A percentile compares a stretch with the other conserved stretches of the same genome.
Evolutionary conservation across 1,140 invertebrate species (phyloP).

Genomic region (Meloidogyne hapla): DNA sequence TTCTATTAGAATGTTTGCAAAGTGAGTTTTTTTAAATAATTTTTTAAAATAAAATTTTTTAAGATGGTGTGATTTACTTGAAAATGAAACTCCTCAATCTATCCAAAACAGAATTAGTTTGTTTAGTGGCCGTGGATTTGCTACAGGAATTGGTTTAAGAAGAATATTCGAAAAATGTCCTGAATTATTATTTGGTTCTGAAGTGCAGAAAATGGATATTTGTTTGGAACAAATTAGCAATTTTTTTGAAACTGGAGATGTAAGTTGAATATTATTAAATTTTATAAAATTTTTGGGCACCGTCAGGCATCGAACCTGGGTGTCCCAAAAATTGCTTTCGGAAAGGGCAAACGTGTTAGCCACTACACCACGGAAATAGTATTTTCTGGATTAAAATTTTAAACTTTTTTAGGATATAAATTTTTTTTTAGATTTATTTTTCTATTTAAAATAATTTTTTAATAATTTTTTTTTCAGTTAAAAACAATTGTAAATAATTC

Average conservation of each 20-base stretch:
- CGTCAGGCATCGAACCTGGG: too few relatives aligned
- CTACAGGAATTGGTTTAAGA: conserved; percentile 28
- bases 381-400: conserved; percentile 7
- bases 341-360: too few relatives aligned
- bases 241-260: conserved; percentile 39
- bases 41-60: background rate
- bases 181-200: conserved; percentile 43
- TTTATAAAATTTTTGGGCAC: background rate
- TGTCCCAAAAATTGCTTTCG: background rate
- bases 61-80: conserved; percentile 14
- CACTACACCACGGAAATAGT: too few relatives aligned
- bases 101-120: conserved; percentile 30
- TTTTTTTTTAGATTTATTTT: background rate
- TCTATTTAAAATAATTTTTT: background rate
- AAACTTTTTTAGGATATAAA: conserved; percentile 2
- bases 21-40: conserved; percentile 24
- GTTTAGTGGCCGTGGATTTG: conserved; percentile 36
- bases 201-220: conserved; percentile 38
- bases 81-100: background rate
- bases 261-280: conserved; percentile 4
- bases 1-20: conserved; percentile 37
- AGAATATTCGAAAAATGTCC: conserved; percentile 44
- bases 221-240: conserved; percentile 30
- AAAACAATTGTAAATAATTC: conserved; percentile 36
- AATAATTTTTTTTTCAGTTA: conserved; percentile 4